Evolutionary conservation across 2,113 vertebrate genomes (phyloP).

Genomic region (Phalacrocorax aristotelis): DNA sequence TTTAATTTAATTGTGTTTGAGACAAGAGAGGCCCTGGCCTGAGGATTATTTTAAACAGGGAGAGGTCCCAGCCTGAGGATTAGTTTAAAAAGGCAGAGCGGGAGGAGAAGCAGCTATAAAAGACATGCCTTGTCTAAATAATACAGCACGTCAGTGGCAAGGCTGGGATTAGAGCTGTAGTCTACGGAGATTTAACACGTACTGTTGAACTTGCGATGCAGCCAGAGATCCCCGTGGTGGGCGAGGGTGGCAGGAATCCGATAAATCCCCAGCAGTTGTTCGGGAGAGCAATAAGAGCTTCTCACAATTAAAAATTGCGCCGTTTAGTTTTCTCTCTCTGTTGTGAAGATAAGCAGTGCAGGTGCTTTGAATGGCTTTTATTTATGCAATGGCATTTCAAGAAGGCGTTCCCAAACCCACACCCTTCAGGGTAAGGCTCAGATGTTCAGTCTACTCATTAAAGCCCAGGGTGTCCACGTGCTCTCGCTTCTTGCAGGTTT

Average conservation of each 20-base stretch:
- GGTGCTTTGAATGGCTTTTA: neutral
- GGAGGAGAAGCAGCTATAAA: neutral
- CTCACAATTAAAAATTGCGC: neutral
- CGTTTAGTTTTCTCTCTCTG: neutral
- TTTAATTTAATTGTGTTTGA: neutral
- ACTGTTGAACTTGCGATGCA: neutral
- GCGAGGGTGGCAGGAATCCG: neutral
- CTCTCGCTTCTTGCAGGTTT: neutral
- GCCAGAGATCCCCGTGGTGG: fast-evolving
- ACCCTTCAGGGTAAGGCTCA: neutral
- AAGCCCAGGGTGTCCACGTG: fast-evolving
- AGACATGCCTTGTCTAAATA: neutral
- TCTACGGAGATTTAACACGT: neutral
- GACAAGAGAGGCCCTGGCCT: neutral
- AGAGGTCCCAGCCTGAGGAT: neutral
- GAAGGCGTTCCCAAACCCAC: neutral
- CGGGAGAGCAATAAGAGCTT: neutral
- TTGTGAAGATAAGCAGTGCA: neutral
- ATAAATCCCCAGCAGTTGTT: neutral
- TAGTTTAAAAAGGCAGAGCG: neutral
- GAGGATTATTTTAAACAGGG: neutral
- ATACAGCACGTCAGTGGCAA: neutral
- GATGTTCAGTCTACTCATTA: fast-evolving
- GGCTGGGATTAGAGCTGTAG: neutral
- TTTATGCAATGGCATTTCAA: neutral